Evolutionary conservation across 1,140 invertebrate species (phyloP).

Genomic region (Tetramorium alpestre): DNA sequence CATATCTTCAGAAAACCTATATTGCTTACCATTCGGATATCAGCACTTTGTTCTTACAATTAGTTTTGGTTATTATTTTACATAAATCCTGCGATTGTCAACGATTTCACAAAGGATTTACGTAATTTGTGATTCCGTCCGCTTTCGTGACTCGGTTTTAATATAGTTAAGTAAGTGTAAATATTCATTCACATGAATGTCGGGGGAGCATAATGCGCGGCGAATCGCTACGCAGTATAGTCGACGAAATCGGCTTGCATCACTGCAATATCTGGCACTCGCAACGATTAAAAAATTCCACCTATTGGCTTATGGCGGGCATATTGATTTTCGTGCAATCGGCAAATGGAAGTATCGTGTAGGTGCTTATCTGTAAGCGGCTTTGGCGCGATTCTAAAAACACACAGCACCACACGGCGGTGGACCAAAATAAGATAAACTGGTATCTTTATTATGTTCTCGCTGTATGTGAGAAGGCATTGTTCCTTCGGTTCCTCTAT

Average conservation of each 20-base stretch:
- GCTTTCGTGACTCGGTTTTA: neutral
- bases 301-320: slow-evolving; percentile 24
- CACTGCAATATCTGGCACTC: slow-evolving; percentile 33
- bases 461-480: neutral
- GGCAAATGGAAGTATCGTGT: slow-evolving; percentile 52
- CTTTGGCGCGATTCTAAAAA: slow-evolving; percentile 43
- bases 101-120: neutral
- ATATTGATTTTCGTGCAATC: slow-evolving; percentile 51
- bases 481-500: slow-evolving; percentile 32
- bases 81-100: neutral
- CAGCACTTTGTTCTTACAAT: neutral
- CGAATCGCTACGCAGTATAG: neutral
- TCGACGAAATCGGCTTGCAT: slow-evolving; percentile 3
- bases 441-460: slow-evolving; percentile 36
- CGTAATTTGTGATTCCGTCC: neutral
- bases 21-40: neutral
- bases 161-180: slow-evolving; percentile 8
- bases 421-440: slow-evolving; percentile 52
- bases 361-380: slow-evolving; percentile 52
- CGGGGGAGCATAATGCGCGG: neutral
- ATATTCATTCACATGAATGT: neutral
- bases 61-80: neutral
- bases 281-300: slow-evolving; percentile 50
- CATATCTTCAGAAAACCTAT: neutral
- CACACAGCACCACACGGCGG: neutral